Evolutionary conservation across 2,797 vertebrate genomes (phyloP).

Genomic region (Sparus aurata): DNA sequence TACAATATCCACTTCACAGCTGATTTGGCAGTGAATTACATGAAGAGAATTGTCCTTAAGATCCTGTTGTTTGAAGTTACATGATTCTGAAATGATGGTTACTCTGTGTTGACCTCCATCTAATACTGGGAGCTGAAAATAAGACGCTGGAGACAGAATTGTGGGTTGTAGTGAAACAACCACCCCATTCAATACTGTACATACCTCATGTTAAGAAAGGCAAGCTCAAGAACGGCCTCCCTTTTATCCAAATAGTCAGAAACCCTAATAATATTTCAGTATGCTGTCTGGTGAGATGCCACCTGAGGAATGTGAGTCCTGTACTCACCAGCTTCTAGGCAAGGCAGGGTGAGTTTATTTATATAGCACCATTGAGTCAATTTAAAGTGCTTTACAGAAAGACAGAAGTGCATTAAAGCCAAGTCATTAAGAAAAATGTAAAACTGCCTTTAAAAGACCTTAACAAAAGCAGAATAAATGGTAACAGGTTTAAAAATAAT

Average conservation of each 20-base stretch:
- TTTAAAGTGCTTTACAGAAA: no score
- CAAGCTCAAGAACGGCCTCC: background rate
- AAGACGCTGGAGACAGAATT: background rate
- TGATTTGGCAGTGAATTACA: slow-evolving; percentile 14
- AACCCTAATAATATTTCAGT: background rate
- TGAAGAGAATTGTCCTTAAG: slow-evolving; percentile 9
- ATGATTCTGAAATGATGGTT: slow-evolving; percentile 4
- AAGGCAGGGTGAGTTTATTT: no score
- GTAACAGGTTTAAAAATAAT: no score
- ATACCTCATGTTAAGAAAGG: background rate
- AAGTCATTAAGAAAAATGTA: no score
- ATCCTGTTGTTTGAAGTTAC: background rate
- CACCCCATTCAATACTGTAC: background rate
- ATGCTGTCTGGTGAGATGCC: background rate
- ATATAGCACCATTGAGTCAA: no score
- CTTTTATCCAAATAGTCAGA: background rate
- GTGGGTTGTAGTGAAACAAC: background rate
- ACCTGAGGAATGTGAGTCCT: background rate
- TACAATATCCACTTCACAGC: slow-evolving; percentile 1
- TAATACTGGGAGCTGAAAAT: slow-evolving; percentile 2
- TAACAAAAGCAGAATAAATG: no score
- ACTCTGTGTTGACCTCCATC: background rate
- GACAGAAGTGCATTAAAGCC: no score
- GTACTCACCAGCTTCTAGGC: background rate
- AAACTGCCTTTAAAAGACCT: no score